A percentile compares a stretch with the other conserved stretches of the same genome.
phyloP scores from a whole-genome alignment of 2,888 invertebrate genomes.

The Lysandra bellargus region DNA sequence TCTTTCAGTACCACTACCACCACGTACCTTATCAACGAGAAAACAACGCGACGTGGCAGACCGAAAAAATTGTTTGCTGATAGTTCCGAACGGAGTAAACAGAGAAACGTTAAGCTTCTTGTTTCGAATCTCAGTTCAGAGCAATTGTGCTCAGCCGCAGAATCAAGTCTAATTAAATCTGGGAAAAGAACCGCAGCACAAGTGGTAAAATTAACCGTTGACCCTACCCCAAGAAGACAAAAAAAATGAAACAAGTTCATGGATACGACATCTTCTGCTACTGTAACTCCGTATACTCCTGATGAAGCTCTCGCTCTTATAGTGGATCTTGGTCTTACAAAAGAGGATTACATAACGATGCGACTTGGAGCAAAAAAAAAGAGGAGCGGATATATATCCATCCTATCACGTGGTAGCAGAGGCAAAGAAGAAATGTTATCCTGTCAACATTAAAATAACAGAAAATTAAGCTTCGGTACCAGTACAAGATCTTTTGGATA shows the following conservation, averaged over 20 bases:
- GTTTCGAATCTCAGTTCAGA: constrained; percentile 8
- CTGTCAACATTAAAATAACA: constrained; percentile 5
- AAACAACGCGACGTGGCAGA: neutral
- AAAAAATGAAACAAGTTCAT: constrained; percentile 1
- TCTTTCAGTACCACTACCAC: neutral
- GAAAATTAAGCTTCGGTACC: constrained; percentile 15
- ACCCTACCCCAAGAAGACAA: neutral
- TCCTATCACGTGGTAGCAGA: constrained; percentile 5
- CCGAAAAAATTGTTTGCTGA: neutral
- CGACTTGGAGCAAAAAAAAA: constrained; percentile 4
- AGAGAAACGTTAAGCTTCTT: constrained; percentile 8
- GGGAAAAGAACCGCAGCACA: neutral
- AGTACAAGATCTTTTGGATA: constrained; percentile 30
- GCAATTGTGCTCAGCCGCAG: neutral
- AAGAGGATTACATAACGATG: constrained; percentile 1
- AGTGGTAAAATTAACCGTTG: constrained; percentile 4
- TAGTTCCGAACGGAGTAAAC: neutral
- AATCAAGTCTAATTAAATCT: constrained; percentile 4
- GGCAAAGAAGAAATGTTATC: constrained; percentile 4
- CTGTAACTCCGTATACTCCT: constrained; percentile 8
- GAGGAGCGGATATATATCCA: neutral
- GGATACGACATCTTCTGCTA: constrained; percentile 1
- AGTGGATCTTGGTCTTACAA: constrained; percentile 8
- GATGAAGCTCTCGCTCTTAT: neutral
- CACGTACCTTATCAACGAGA: neutral